These are phyloP conservation scores for Morpho deidamia DNA, from an alignment of 2,888 invertebrate species.

Conservation along the genomic window DNA sequence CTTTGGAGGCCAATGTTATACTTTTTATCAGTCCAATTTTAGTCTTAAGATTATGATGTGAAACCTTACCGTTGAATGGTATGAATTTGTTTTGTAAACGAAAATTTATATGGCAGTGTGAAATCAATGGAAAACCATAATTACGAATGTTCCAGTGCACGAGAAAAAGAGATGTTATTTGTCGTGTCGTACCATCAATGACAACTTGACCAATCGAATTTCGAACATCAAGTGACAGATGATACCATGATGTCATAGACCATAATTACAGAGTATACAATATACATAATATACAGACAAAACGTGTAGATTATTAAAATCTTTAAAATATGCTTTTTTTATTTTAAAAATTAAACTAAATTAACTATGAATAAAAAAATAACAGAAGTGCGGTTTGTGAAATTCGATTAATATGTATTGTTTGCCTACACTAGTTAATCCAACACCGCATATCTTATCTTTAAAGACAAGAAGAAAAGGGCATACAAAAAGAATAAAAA, in stretches of 20 bases:
- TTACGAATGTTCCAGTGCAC: slow-evolving; percentile 48
- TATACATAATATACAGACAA: too few relatives aligned
- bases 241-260: slow-evolving; percentile 23
- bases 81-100: slow-evolving; percentile 5
- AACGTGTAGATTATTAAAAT: too few relatives aligned
- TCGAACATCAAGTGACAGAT: slow-evolving; percentile 38
- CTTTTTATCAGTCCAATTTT: slow-evolving; percentile 30
- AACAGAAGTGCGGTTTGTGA: too few relatives aligned
- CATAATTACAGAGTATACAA: neutral
- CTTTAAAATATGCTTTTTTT: too few relatives aligned
- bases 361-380: too few relatives aligned
- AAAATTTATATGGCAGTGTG: slow-evolving; percentile 13
- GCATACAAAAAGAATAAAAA: too few relatives aligned
- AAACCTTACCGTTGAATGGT: slow-evolving; percentile 2
- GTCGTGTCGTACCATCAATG: slow-evolving; percentile 39
- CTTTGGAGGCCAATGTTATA: slow-evolving; percentile 49
- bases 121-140: slow-evolving; percentile 19
- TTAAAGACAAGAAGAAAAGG: too few relatives aligned
- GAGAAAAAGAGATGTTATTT: slow-evolving; percentile 46
- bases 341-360: too few relatives aligned
- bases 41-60: slow-evolving; percentile 7
- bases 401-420: too few relatives aligned
- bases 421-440: too few relatives aligned
- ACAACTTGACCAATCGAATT: slow-evolving; percentile 42
- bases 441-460: too few relatives aligned